Percentiles rank a stretch among this genome's conserved stretches.
Conservation (phyloP, 2,888 invertebrate species). For the Ormyrus rosae region DNA sequence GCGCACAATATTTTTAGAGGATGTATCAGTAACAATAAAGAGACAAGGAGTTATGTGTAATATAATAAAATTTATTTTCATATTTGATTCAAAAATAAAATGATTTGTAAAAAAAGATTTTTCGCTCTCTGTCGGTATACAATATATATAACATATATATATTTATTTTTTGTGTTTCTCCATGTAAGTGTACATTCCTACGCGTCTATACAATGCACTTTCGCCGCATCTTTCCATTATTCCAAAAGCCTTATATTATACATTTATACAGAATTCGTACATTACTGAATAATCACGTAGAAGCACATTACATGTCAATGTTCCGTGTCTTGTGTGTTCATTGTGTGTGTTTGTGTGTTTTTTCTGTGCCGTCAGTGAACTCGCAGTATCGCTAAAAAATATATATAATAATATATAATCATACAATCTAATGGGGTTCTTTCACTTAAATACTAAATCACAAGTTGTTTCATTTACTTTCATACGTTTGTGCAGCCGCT, state of each 20-base stretch:
- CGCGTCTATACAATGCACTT: slow-evolving; percentile 13
- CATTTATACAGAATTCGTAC: slow-evolving; percentile 57
- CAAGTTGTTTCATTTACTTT: slow-evolving; percentile 74
- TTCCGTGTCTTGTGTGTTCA: not conserved
- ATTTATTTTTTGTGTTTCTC: slow-evolving; percentile 53
- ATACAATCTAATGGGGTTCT: slow-evolving; percentile 67
- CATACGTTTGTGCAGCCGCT: slow-evolving; percentile 71
- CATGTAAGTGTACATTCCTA: slow-evolving; percentile 23
- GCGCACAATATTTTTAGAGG: not conserved
- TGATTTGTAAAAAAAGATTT: slow-evolving; percentile 75
- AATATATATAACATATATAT: slow-evolving; percentile 66
- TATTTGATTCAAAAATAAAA: slow-evolving; percentile 76
- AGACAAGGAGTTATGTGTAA: slow-evolving; percentile 57
- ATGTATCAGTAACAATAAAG: slow-evolving; percentile 1
- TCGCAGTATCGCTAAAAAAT: slow-evolving; percentile 43
- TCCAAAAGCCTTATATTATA: slow-evolving; percentile 48
- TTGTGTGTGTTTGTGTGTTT: slow-evolving; percentile 17
- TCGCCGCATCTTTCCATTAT: slow-evolving; percentile 2
- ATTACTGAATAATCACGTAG: slow-evolving; percentile 33
- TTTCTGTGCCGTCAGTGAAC: slow-evolving; percentile 35
- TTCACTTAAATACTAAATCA: slow-evolving; percentile 74
- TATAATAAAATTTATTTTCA: slow-evolving; percentile 72
- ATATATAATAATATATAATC: not conserved
- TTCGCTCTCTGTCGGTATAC: slow-evolving; percentile 69
- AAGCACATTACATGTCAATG: not conserved